Conservation (phyloP, 2,113 vertebrate species). For the Rhagologus leucostigma region DNA sequence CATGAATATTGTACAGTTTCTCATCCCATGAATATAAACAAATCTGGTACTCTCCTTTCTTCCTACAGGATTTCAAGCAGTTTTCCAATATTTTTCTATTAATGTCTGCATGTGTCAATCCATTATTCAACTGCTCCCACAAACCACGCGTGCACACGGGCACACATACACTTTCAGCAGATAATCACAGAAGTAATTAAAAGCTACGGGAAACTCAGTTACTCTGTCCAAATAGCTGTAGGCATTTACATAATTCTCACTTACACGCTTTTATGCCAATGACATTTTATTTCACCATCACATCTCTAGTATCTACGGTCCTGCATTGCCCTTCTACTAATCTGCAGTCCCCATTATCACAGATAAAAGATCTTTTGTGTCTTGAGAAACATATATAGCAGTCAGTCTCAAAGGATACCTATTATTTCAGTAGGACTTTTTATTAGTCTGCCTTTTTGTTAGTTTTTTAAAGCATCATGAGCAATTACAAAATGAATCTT, state of each 20-base stretch:
- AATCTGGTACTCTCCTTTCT: background rate
- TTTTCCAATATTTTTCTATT: constrained; percentile 10
- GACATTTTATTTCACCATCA: background rate
- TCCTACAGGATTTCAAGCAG: constrained; percentile 3
- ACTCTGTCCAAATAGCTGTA: background rate
- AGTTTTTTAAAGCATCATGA: background rate
- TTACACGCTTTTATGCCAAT: background rate
- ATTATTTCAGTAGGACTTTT: background rate
- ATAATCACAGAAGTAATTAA: background rate
- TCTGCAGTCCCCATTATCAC: background rate
- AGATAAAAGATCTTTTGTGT: background rate
- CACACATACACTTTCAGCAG: background rate
- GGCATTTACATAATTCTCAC: background rate
- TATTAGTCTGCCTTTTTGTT: background rate
- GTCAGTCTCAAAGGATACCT: background rate
- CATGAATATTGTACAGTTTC: constrained; percentile 24
- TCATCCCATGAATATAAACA: constrained; percentile 40
- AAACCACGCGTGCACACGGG: background rate
- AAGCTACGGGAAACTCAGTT: background rate
- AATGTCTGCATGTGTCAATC: background rate
- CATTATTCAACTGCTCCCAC: background rate
- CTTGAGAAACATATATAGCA: background rate
- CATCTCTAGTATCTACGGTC: background rate
- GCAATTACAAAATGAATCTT: background rate
- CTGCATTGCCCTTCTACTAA: background rate